Conservation (phyloP, 2,888 invertebrate genomes). For the Lottia scabra region DNA sequence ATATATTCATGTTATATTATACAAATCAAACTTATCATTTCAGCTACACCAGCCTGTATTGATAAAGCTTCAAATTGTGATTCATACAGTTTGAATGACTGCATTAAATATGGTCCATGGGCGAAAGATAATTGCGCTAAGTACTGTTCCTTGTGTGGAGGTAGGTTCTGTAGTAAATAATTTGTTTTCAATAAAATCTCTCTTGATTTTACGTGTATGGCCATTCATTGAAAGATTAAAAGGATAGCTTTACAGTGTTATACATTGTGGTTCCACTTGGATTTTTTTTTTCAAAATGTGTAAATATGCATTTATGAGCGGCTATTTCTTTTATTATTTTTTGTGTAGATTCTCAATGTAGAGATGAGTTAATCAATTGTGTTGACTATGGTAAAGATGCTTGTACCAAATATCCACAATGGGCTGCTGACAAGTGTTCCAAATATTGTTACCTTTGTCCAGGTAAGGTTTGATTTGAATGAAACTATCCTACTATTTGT, state of each 20-base stretch:
- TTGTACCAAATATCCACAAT: conserved; percentile 27
- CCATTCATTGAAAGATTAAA: too few species aligned
- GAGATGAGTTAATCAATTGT: conserved; percentile 16
- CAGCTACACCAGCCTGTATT: conserved; percentile 8
- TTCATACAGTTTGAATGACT: conserved; percentile 27
- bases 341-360: background rate
- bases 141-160: conserved; percentile 32
- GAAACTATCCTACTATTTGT: too few species aligned
- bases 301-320: too few species aligned
- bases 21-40: background rate
- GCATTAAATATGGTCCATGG: conserved; percentile 25
- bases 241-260: too few species aligned
- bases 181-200: too few species aligned
- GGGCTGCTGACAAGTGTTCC: conserved; percentile 29
- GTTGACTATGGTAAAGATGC: conserved; percentile 22
- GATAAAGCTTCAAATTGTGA: conserved; percentile 29
- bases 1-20: too few species aligned
- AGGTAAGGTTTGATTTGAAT: background rate
- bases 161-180: too few species aligned
- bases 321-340: too few species aligned
- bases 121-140: conserved; percentile 30
- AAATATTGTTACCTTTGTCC: conserved; percentile 22
- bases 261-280: too few species aligned
- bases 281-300: too few species aligned
- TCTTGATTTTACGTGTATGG: too few species aligned